These are phyloP conservation scores for Manis javanica DNA, from an alignment of 2,797 vertebrate species.

Conservation along the genomic window DNA sequence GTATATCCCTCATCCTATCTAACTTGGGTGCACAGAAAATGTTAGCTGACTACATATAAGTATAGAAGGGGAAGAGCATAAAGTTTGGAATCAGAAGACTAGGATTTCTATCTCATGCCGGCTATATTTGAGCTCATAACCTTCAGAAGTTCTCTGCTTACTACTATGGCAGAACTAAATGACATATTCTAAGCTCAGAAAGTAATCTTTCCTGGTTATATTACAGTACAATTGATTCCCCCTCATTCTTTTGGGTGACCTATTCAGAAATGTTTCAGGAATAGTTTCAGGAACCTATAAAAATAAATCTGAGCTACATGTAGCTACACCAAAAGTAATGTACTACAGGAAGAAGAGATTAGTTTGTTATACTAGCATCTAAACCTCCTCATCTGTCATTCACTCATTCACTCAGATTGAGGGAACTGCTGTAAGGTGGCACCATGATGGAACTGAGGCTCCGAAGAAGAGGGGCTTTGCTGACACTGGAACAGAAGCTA, in stretches of 20 bases:
- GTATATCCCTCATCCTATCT: not conserved
- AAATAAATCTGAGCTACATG: not conserved
- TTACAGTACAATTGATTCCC: not conserved
- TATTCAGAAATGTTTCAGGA: constrained; percentile 51
- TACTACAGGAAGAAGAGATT: not conserved
- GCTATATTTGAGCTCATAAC: not conserved
- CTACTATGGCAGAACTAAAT: not conserved
- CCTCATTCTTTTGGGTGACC: constrained; percentile 23
- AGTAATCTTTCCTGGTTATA: not conserved
- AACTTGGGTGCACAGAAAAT: not conserved
- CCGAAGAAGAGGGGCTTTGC: not conserved
- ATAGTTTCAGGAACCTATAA: not conserved
- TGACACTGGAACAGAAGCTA: not conserved
- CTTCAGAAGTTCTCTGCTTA: not conserved
- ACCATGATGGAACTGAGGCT: not conserved
- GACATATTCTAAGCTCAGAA: not conserved
- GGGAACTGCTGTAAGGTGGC: not conserved
- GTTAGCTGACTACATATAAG: not conserved
- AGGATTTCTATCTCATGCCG: not conserved
- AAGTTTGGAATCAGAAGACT: not conserved
- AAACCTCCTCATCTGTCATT: not conserved
- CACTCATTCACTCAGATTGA: not conserved
- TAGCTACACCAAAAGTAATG: not conserved
- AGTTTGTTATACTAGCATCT: not conserved
- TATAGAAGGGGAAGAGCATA: not conserved